Evolutionary conservation across 2,888 invertebrate species (phyloP).

Genomic region (Zhengitettix transpicula): DNA sequence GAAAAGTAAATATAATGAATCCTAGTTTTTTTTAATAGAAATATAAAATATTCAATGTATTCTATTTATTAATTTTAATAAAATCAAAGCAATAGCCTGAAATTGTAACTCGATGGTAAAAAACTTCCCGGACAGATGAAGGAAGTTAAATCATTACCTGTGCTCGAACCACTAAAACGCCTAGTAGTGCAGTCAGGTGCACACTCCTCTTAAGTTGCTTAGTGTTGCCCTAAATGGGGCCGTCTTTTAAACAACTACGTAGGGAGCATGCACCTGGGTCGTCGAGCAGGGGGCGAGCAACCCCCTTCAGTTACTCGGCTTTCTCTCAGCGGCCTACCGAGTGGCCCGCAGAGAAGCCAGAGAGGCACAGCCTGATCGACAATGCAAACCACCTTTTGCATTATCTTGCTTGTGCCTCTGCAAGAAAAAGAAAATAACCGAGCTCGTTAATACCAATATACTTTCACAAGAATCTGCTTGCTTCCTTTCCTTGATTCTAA

Average conservation of each 20-base stretch:
- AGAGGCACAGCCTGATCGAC: constrained; percentile 14
- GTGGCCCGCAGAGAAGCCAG: constrained; percentile 9
- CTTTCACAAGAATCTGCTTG: background rate
- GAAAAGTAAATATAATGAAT: background rate
- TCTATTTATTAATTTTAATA: background rate
- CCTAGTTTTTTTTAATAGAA: background rate
- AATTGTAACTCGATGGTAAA: background rate
- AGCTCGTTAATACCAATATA: constrained; percentile 10
- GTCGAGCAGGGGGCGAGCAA: background rate
- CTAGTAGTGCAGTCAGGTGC: constrained; percentile 5
- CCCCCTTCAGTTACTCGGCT: background rate
- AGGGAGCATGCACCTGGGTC: constrained; percentile 7
- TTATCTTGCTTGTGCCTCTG: constrained; percentile 16
- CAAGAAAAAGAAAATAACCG: constrained; percentile 15
- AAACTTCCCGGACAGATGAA: background rate
- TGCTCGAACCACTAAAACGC: constrained; percentile 4
- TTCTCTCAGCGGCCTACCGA: constrained; percentile 6
- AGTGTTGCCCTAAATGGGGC: background rate
- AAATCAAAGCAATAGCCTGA: background rate
- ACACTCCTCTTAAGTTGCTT: constrained; percentile 4
- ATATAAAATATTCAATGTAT: background rate
- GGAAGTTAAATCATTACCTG: constrained; percentile 5
- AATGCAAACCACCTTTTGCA: constrained; percentile 13
- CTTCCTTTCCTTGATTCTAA: no score
- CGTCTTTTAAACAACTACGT: constrained; percentile 4